These are phyloP conservation scores for Sebastes trivittatus DNA, from an alignment of 2,797 vertebrate genomes.

Conservation along the genomic window DNA sequence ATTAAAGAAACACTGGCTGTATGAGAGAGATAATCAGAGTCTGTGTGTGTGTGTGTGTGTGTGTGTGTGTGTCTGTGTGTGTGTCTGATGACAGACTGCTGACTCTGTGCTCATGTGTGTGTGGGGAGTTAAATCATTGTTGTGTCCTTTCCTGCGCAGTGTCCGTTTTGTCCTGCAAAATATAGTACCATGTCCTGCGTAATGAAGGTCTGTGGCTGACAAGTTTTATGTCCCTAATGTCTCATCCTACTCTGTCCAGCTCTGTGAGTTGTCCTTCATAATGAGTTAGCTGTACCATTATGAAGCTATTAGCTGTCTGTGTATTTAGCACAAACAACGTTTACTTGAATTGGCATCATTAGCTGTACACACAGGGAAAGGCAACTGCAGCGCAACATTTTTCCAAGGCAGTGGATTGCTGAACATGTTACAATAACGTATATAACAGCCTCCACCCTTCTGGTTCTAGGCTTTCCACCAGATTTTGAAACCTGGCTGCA, in stretches of 20 bases:
- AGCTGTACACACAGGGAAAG: background rate
- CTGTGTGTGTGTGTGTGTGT: background rate
- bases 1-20: background rate
- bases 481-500: background rate
- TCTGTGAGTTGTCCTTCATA: conserved; percentile 9
- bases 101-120: background rate
- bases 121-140: background rate
- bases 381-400: background rate
- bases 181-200: background rate
- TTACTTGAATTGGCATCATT: background rate
- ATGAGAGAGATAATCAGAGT: background rate
- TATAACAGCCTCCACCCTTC: background rate
- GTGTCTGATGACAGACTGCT: background rate
- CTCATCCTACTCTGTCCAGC: background rate
- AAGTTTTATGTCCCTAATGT: conserved; percentile 2
- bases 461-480: background rate
- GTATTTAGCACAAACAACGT: background rate
- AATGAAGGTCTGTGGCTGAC: conserved; percentile 19
- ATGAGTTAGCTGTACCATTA: background rate
- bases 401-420: background rate
- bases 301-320: background rate
- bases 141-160: background rate
- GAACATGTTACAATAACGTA: background rate
- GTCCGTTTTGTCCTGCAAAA: background rate
- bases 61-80: background rate